Evolutionary conservation across 2,888 invertebrate genomes (phyloP).

Genomic region (Campopleginae sp.): DNA sequence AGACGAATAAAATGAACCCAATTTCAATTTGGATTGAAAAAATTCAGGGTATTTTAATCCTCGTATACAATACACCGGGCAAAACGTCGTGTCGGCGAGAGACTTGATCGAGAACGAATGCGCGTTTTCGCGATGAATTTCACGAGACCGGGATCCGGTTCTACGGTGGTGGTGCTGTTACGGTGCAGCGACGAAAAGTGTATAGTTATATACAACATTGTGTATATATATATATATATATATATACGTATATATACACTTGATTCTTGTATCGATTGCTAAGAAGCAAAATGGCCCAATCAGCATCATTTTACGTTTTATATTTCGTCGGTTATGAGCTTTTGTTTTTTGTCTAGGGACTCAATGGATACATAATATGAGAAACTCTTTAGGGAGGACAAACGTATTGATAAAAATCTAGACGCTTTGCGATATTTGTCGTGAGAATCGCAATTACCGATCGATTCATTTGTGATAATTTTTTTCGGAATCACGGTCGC

Average conservation of each 20-base stretch:
- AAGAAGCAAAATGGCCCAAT: slow-evolving; percentile 20
- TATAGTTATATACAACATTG: slow-evolving; percentile 25
- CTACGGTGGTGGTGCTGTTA: slow-evolving; percentile 56
- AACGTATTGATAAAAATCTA: background rate
- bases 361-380: background rate
- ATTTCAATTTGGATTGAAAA: background rate
- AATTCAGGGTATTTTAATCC: slow-evolving; percentile 19
- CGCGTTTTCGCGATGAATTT: slow-evolving; percentile 60
- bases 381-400: background rate
- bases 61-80: slow-evolving; percentile 21
- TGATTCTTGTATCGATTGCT: slow-evolving; percentile 29
- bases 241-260: background rate
- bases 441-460: background rate
- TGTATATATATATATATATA: slow-evolving; percentile 1
- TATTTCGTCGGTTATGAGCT: background rate
- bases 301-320: background rate
- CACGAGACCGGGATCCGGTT: slow-evolving; percentile 58
- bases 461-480: too few species aligned
- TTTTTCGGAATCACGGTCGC: too few species aligned
- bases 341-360: background rate
- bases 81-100: slow-evolving; percentile 50
- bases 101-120: slow-evolving; percentile 57
- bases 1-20: background rate
- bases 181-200: slow-evolving; percentile 54
- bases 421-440: background rate